A percentile compares a stretch with the other conserved stretches of the same genome.
Evolutionary conservation across 2,797 vertebrate genomes (phyloP).

Genomic region (Microhierax caerulescens): DNA sequence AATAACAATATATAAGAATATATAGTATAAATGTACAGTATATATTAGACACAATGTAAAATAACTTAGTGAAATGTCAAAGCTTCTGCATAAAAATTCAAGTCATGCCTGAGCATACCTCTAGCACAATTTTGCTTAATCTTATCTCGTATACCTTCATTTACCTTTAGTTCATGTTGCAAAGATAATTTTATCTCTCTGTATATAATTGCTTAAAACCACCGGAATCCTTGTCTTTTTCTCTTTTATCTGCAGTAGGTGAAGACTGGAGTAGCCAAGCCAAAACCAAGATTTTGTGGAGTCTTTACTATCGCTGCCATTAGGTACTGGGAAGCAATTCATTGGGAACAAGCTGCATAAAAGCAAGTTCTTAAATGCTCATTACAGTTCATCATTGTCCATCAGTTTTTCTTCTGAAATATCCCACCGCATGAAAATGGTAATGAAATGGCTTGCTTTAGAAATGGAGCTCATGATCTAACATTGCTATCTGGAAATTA

Average conservation of each 20-base stretch:
- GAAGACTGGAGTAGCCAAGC: background rate
- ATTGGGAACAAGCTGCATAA: background rate
- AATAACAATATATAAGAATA: conserved; percentile 42
- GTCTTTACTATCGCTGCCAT: background rate
- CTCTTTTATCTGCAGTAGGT: background rate
- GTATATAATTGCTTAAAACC: background rate
- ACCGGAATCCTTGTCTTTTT: background rate
- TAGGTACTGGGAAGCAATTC: background rate
- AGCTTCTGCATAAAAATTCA: conserved; percentile 37
- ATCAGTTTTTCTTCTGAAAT: background rate
- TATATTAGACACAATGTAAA: conserved; percentile 14
- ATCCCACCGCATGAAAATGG: background rate
- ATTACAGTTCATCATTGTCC: background rate
- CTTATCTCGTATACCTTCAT: background rate
- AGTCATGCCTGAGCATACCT: background rate
- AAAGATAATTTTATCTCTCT: background rate
- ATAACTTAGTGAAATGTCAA: conserved; percentile 21
- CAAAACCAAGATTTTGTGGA: background rate
- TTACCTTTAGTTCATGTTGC: background rate
- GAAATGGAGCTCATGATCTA: background rate
- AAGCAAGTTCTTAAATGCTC: background rate
- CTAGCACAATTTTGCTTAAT: background rate
- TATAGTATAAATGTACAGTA: conserved; percentile 47
- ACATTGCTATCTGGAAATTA: background rate
- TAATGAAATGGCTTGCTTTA: conserved; percentile 2